Percentiles rank a stretch among this genome's conserved stretches.
phyloP scores from a whole-genome alignment of 2,888 invertebrate species.

The Eristalis intricaria region DNA sequence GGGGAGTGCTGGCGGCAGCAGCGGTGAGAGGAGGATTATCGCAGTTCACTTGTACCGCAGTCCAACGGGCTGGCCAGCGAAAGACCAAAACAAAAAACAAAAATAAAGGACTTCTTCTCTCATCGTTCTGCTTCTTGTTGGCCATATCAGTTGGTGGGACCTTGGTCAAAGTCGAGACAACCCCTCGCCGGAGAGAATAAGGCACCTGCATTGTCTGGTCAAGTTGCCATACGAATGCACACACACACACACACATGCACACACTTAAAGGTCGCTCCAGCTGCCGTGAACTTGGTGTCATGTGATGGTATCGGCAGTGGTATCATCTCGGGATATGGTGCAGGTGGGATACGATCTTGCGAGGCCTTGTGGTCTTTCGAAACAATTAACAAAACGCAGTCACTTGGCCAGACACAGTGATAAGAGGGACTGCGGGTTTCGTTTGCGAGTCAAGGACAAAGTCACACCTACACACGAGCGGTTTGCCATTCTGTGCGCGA shows the following conservation, averaged over 20 bases:
- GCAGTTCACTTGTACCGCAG: constrained; percentile 37
- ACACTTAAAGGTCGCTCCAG: not conserved
- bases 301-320: not conserved
- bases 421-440: not conserved
- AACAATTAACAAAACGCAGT: not conserved
- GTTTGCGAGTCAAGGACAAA: not conserved
- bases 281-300: not conserved
- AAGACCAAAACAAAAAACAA: not conserved
- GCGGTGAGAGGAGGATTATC: constrained; percentile 31
- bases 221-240: not conserved
- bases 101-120: constrained; percentile 3
- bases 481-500: no score
- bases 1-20: not conserved
- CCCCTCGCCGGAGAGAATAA: constrained; percentile 6
- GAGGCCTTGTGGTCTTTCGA: not conserved
- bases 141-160: constrained; percentile 20
- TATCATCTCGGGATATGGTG: not conserved
- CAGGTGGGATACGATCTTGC: not conserved
- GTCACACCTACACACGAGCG: not conserved
- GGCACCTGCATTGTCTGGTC: constrained; percentile 25
- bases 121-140: not conserved
- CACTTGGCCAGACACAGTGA: not conserved
- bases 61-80: not conserved
- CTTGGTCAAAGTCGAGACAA: constrained; percentile 16
- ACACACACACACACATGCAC: not conserved